phyloP scores from a whole-genome alignment of 2,113 vertebrate species.

The Cairina moschata region DNA sequence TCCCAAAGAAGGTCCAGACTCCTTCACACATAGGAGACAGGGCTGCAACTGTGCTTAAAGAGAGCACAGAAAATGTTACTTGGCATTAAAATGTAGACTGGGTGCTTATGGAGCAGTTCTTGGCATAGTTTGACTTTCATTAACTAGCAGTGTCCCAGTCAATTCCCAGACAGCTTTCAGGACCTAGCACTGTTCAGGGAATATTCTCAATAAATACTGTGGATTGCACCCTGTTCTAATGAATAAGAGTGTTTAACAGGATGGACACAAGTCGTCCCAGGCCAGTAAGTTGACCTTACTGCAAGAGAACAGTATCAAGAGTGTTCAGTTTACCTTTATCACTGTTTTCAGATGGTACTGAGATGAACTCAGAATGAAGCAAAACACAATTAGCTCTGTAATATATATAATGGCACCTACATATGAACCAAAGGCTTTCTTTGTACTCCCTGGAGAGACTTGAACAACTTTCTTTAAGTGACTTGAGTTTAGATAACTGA shows the following conservation, averaged over 20 bases:
- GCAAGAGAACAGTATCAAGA: background rate
- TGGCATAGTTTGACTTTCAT: background rate
- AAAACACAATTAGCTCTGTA: background rate
- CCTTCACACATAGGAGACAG: background rate
- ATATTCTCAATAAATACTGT: background rate
- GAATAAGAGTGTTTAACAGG: background rate
- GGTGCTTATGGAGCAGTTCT: background rate
- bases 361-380: background rate
- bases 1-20: background rate
- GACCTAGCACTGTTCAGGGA: background rate
- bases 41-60: background rate
- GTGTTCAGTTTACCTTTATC: background rate
- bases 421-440: background rate
- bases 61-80: background rate
- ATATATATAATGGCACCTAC: background rate
- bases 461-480: background rate
- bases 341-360: background rate
- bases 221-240: background rate
- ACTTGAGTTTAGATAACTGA: background rate
- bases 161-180: background rate
- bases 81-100: background rate
- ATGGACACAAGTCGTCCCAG: background rate
- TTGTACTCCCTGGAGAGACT: background rate
- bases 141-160: background rate
- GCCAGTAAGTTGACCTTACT: background rate